Evolutionary conservation across 1,140 invertebrate genomes (phyloP).

Genomic region (Cylas formicarius): DNA sequence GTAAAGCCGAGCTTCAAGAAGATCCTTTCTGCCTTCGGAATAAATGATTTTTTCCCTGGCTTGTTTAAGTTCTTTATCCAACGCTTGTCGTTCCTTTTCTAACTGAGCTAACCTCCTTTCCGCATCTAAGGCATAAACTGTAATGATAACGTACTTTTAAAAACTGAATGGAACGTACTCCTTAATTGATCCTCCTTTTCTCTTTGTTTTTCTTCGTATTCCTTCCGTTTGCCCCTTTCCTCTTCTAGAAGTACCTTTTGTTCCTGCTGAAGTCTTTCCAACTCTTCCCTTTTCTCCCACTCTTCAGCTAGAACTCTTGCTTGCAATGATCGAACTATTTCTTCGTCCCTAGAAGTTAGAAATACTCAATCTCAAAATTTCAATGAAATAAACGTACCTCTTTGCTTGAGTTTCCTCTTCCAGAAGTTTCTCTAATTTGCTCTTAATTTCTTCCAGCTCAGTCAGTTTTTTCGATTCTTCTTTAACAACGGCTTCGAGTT

Average conservation of each 20-base stretch:
- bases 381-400: constrained; percentile 15
- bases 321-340: constrained; percentile 69
- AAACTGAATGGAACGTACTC: constrained; percentile 40
- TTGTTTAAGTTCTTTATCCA: constrained; percentile 59
- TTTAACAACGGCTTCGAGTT: constrained; percentile 58
- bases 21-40: constrained; percentile 59
- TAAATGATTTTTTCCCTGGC: constrained; percentile 59
- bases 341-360: constrained; percentile 55
- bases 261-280: constrained; percentile 69
- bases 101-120: constrained; percentile 56
- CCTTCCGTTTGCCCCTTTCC: constrained; percentile 63
- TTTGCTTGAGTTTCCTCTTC: constrained; percentile 77
- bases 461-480: constrained; percentile 62
- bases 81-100: constrained; percentile 56
- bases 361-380: not conserved
- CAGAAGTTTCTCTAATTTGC: constrained; percentile 58
- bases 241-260: constrained; percentile 63
- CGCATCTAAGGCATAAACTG: constrained; percentile 57
- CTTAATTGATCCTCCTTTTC: constrained; percentile 64
- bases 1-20: constrained; percentile 56
- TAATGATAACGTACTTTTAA: not conserved
- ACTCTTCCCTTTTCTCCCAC: constrained; percentile 72
- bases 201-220: constrained; percentile 62
- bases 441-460: constrained; percentile 62
- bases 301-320: constrained; percentile 71